Evolutionary conservation across 2,113 vertebrate species (phyloP), one percentile per base, ranked within the genome.

Genomic region (Bujurquina vittata): DNA sequence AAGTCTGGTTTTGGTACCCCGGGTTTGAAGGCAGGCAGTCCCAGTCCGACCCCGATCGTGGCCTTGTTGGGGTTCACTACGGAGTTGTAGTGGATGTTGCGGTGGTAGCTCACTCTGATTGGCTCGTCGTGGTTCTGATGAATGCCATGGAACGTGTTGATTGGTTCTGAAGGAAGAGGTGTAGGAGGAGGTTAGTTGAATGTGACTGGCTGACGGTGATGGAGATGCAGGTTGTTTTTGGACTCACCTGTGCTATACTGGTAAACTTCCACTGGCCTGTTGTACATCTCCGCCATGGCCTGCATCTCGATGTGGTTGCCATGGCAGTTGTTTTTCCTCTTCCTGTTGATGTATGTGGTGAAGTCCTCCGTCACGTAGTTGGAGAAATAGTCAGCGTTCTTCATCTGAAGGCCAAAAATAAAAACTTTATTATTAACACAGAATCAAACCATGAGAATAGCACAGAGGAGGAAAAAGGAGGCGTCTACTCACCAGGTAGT

Each of bases 281-380:
- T 99, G 94, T 99, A 99, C 97, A 99, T 98, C 95, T 98, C 97
- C 0, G 98, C 98, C 98, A 99, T 98, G 73, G 97, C 97, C 92
- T 99, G 98, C 98, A 99, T 99, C 94, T 99, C 98, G 20, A 99
- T 99, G 93, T 99, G 98, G 95, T 99, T 99, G 54, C 98, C 98
- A 0, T 99, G 98, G 91, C 98, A 98, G 52, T 98, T 98, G 94
- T 97, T 98, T 96, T 98, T 98, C 89, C 98, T 96, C 89, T 99
- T 99, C 83, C 98, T 96, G 94, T 97, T 98, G 93, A 99, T 98
- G 94, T 99, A 98, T 83, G 97, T 98, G 92, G 97, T 97, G 81
- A 99, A 99, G 85, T 98, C 98, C 90, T 99, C 98, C 0, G 98
- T 99, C 91, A 99, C 98, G 20, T 99, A 99, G 94, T 97, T 98